Evolutionary conservation across 2,888 invertebrate species (phyloP), one percentile per base, ranked within the genome.

Genomic region (Macrosoma leucophasiata): DNA sequence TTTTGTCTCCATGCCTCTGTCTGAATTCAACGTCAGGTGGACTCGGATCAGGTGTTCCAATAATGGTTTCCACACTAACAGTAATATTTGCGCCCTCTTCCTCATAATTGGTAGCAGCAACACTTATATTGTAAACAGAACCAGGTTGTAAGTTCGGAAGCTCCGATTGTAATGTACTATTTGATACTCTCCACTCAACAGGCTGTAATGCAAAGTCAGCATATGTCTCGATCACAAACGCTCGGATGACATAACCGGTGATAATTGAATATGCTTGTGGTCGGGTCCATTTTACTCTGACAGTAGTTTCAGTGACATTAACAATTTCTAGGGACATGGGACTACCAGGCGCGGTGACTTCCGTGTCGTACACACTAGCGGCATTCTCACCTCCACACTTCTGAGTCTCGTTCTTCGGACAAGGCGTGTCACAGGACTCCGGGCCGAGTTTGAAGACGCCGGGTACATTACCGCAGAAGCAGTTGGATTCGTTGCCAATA

Each of bases 61-160:
- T 90, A 30, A 87, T 72, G 1, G 95, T 95, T 72, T 89, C 90
- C 9, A 87, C 86, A 13, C 77, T 71, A 3, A 84, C 62, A 13
- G 79, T 87, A 1, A 85, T 75, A 11, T 86, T 77, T 0, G 88
- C 86, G 9, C 93, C 92, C 39, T 70, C 74, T 8, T 85, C 89
- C 46, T 85, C 77, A 41, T 62, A 82, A 63, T 89, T 90, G 13
- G 86, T 75, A 1, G 94, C 92, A 13, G 85, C 82, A 1, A 96
- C 85, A 19, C 90, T 89, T 13, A 96, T 82, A 45, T 90, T 90
- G 62, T 95, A 96, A 34, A 81, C 78, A 0, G 92, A 90, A 1
- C 92, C 94, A 0, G 95, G 91, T 43, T 90, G 87, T 2, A 96
- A 65, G 55, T 87, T 88, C 9, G 87, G 76, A 9, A 90, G 63